Conservation (phyloP, 2,888 invertebrate genomes). For the Balanococcus diminutus region DNA sequence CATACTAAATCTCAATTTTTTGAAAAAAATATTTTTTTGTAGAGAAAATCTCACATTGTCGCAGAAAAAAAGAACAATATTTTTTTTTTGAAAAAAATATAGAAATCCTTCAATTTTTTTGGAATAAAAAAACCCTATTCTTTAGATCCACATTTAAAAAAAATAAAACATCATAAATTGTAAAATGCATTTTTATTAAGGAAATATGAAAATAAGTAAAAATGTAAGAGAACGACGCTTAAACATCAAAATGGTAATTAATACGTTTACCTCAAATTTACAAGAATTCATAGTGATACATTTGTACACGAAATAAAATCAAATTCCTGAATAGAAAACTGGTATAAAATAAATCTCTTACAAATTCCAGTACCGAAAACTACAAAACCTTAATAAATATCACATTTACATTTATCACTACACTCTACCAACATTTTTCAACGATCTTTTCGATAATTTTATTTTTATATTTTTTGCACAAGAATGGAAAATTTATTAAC, state of each 20-base stretch:
- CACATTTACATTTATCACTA: constrained; percentile 50
- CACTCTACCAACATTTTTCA: constrained; percentile 18
- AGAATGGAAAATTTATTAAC: neutral
- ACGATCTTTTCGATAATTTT: neutral
- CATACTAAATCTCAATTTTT: too few species aligned
- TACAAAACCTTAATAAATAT: constrained; percentile 52
- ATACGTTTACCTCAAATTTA: constrained; percentile 40
- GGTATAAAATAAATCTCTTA: constrained; percentile 50
- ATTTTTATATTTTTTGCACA: too few species aligned
- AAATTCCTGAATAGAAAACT: constrained; percentile 36
- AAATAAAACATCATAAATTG: neutral
- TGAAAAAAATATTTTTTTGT: too few species aligned
- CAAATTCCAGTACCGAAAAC: constrained; percentile 43
- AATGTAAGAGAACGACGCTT: constrained; percentile 53
- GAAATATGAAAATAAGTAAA: constrained; percentile 55
- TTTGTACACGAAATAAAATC: constrained; percentile 9
- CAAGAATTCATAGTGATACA: constrained; percentile 33
- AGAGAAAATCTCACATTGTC: too few species aligned
- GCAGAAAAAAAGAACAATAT: too few species aligned
- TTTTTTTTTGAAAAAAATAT: too few species aligned
- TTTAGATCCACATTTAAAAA: too few species aligned
- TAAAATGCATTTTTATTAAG: constrained; percentile 52
- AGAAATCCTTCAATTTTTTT: too few species aligned
- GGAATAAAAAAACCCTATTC: too few species aligned
- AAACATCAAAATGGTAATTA: constrained; percentile 53